Evolutionary conservation across 2,113 vertebrate species (phyloP), one percentile per base, ranked within the genome.

Genomic region (Sturnus vulgaris): DNA sequence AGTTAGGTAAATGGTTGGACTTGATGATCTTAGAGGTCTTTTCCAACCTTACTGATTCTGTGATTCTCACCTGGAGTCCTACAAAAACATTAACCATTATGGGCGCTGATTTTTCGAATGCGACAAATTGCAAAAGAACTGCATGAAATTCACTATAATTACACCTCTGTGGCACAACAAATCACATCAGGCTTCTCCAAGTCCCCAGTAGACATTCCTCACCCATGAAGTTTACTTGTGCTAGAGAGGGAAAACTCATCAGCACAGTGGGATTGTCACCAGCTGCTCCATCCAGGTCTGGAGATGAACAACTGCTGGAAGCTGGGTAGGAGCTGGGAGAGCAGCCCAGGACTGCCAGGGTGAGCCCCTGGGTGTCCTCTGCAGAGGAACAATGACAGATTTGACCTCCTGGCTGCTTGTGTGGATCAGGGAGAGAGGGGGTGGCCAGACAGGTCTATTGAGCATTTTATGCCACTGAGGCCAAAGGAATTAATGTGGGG

Each of bases 401-500:
- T 56, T 63, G 55, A 33, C 33, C 42, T 89, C 57, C 65, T 27
- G 50, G 53, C 28, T 93, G 44, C 55, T 37, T 40, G 11, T 5
- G 4, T 50, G 53, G 31, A 44, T 25, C 21, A 37, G 50, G 24
- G 82, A 49, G 33, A 76, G 46, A 40, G 12, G 17, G 19, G 76
- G 10, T 23, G 22, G 79, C 35, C 71, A 68, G 53, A 33, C 0
- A 0, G 25, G 4, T 31, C 63, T 86, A 12, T 12, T 1, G 1
- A 76, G 63, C 21, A 24, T 47, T 84, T 76, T 33, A 23, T 59
- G 33, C 18, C 30, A 12, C 80, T 4, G 9, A 89, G 49, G 30
- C 49, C 65, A 50, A 66, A 66, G 63, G 52, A 77, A 64, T 76
- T 78, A 68, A 14, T 0, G 1, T 81, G 14, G 57, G n/a, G 24